Percentiles rank a stretch among this genome's conserved stretches.
phyloP scores from a whole-genome alignment of 2,797 vertebrate genomes.

The Danio aesculapii region DNA sequence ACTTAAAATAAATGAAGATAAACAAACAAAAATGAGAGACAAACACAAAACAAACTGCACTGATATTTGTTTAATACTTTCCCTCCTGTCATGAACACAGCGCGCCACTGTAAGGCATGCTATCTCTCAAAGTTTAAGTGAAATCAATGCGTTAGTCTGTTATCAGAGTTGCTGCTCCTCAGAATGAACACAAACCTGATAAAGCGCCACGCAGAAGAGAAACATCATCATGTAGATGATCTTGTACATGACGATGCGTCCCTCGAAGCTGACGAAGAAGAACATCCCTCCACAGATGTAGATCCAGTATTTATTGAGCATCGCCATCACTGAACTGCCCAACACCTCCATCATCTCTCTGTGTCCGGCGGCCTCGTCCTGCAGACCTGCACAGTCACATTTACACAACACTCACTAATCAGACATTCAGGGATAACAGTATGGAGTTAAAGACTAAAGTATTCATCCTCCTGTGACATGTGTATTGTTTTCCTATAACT shows the following conservation, averaged over 20 bases:
- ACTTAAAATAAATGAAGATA: not conserved
- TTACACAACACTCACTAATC: not conserved
- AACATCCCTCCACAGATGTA: constrained; percentile 97
- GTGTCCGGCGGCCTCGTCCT: constrained; percentile 76
- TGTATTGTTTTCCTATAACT: too few relatives aligned
- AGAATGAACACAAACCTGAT: constrained; percentile 83
- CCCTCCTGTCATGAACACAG: not conserved
- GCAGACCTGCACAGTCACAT: constrained; percentile 53
- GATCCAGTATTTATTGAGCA: constrained; percentile 98
- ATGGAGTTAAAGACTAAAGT: too few relatives aligned
- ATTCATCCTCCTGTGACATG: too few relatives aligned
- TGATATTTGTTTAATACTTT: not conserved
- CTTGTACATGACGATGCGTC: constrained; percentile 95
- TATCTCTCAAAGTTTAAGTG: not conserved
- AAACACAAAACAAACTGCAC: not conserved
- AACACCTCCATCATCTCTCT: constrained; percentile 91
- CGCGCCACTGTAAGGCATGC: not conserved
- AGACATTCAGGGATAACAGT: too few relatives aligned
- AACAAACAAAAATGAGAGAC: not conserved
- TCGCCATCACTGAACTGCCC: constrained; percentile 88
- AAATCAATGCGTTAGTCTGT: not conserved
- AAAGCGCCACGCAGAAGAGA: constrained; percentile 92
- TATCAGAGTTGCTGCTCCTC: not conserved
- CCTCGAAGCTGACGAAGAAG: constrained; percentile 97
- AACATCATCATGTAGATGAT: constrained; percentile 98